Percentiles rank a stretch among this genome's conserved stretches.
Evolutionary conservation across 1,140 invertebrate genomes (phyloP).

Genomic region (Ganaspis sp.): DNA sequence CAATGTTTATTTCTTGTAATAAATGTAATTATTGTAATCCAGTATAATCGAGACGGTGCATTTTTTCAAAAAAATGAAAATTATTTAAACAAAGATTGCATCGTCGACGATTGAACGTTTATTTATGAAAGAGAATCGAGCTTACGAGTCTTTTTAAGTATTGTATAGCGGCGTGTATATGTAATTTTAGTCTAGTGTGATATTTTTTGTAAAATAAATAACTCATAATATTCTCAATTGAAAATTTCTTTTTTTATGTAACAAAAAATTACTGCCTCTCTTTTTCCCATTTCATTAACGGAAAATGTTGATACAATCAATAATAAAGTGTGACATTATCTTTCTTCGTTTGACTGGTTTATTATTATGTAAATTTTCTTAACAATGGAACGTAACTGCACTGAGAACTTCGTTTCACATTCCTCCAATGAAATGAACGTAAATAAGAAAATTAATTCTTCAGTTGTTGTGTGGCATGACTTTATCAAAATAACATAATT

Average conservation of each 20-base stretch:
- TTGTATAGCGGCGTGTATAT: conserved; percentile 57
- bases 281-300: neutral
- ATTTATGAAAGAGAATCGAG: conserved; percentile 49
- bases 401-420: conserved; percentile 34
- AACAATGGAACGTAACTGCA: neutral
- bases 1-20: conserved; percentile 62
- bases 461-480: neutral
- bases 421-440: neutral
- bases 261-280: neutral
- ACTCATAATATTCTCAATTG: neutral
- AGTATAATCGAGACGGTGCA: neutral
- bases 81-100: neutral
- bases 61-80: conserved; percentile 2
- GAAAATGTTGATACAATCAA: neutral
- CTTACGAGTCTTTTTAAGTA: conserved; percentile 48
- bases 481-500: too few species aligned
- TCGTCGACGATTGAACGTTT: conserved; percentile 8
- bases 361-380: conserved; percentile 17
- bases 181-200: conserved; percentile 59
- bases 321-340: neutral
- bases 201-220: conserved; percentile 69
- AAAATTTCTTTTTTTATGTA: neutral
- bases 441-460: neutral
- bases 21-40: conserved; percentile 56
- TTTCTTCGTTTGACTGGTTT: neutral